These are phyloP conservation scores for Parauchenoglanis punctatus DNA, from an alignment of 2,797 vertebrate genomes.

Conservation along the genomic window DNA sequence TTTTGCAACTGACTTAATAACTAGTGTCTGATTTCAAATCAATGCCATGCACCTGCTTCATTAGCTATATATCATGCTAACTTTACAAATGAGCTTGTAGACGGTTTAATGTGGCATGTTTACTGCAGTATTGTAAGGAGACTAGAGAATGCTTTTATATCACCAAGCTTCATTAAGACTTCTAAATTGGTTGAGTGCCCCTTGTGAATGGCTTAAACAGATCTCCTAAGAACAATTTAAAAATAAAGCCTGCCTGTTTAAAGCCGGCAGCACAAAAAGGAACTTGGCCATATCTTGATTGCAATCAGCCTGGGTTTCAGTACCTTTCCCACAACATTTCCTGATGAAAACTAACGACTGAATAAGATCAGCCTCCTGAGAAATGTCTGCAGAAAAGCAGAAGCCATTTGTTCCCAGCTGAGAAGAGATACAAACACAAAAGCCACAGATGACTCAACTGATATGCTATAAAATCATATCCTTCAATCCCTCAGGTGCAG, in stretches of 20 bases:
- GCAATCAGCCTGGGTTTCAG: constrained; percentile 28
- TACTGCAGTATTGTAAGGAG: background rate
- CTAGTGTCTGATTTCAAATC: background rate
- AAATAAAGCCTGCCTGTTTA: constrained; percentile 27
- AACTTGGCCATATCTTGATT: constrained; percentile 45
- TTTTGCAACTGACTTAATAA: background rate
- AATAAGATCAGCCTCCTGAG: constrained; percentile 43
- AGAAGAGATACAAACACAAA: constrained; percentile 13
- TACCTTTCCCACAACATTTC: background rate
- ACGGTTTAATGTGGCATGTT: background rate
- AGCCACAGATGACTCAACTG: constrained; percentile 19
- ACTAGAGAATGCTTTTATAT: background rate
- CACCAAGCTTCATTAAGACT: background rate
- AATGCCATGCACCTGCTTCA: background rate
- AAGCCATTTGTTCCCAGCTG: constrained; percentile 32
- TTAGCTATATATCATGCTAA: background rate
- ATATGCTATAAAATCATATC: constrained; percentile 30
- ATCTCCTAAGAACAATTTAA: constrained; percentile 37
- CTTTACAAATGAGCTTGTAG: background rate
- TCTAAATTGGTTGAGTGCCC: constrained; percentile 13
- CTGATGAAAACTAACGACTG: constrained; percentile 35
- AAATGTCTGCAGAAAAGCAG: constrained; percentile 1
- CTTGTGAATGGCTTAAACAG: background rate
- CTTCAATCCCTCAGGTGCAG: constrained; percentile 24
- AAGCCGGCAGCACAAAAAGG: constrained; percentile 26